phyloP scores from a whole-genome alignment of 2,113 vertebrate species.

The Antechinus flavipes region DNA sequence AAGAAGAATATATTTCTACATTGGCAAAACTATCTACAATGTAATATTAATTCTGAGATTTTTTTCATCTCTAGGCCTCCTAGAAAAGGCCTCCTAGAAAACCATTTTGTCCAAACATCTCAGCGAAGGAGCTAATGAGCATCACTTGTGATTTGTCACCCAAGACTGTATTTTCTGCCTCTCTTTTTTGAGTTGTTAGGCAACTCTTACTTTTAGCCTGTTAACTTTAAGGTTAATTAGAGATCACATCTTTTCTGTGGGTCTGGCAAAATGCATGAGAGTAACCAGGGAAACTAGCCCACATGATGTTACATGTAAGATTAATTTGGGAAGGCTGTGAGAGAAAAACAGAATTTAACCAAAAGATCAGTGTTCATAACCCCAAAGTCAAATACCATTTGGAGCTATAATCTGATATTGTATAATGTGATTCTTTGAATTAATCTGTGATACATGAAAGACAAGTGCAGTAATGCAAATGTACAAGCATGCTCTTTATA shows the following conservation, averaged over 20 bases:
- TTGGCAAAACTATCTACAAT: conserved; percentile 6
- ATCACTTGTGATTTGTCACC: conserved; percentile 60
- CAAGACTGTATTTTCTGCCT: conserved; percentile 54
- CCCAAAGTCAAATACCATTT: conserved; percentile 19
- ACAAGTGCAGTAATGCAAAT: neutral
- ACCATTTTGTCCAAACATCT: conserved; percentile 36
- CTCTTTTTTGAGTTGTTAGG: conserved; percentile 59
- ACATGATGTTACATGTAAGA: neutral
- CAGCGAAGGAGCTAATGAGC: conserved; percentile 24
- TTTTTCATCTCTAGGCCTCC: conserved; percentile 35
- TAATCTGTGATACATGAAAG: neutral
- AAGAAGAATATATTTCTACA: neutral
- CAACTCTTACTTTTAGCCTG: conserved; percentile 62
- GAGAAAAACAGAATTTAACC: conserved; percentile 2
- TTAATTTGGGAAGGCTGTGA: neutral
- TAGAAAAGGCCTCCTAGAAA: conserved; percentile 59
- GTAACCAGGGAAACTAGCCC: conserved; percentile 73
- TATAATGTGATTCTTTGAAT: neutral
- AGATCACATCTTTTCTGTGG: conserved; percentile 62
- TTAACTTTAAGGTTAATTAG: conserved; percentile 78
- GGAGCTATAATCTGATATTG: neutral
- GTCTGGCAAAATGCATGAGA: conserved; percentile 58
- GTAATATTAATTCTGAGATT: conserved; percentile 1
- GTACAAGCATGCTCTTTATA: neutral
- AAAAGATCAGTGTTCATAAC: conserved; percentile 16